Conservation (phyloP, 1,140 invertebrate genomes). For the Mactra quadrangularis region DNA sequence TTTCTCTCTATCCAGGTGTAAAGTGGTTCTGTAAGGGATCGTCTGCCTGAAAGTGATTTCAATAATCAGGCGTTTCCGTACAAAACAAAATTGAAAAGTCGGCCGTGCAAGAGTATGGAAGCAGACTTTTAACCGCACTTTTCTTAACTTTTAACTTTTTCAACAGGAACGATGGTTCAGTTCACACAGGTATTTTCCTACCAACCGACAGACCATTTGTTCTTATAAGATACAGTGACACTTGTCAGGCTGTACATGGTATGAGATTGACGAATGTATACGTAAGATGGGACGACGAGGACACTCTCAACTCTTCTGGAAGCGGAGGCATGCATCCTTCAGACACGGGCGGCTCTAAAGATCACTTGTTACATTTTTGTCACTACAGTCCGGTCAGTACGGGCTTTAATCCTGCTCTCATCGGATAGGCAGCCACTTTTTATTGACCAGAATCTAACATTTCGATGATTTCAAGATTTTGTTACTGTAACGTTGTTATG, state of each 20-base stretch:
- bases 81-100: too few species aligned
- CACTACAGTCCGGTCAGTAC: constrained; percentile 7
- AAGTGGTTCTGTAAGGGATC: too few species aligned
- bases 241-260: constrained; percentile 26
- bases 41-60: too few species aligned
- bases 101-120: too few species aligned
- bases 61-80: too few species aligned
- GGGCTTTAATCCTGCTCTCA: constrained; percentile 50
- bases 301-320: not conserved
- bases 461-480: too few species aligned
- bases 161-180: constrained; percentile 1
- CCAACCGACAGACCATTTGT: constrained; percentile 25
- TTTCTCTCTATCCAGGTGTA: too few species aligned
- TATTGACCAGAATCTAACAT: too few species aligned
- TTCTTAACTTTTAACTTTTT: too few species aligned
- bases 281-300: constrained; percentile 53
- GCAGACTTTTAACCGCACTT: too few species aligned
- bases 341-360: constrained; percentile 33
- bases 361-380: constrained; percentile 47
- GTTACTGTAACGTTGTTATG: too few species aligned
- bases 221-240: not conserved
- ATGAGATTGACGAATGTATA: constrained; percentile 20
- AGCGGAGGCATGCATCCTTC: constrained; percentile 24
- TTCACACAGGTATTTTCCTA: not conserved
- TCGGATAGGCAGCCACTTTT: constrained; percentile 6